Conservation (phyloP, 2,888 invertebrate genomes). For the Tenodera sinensis region DNA sequence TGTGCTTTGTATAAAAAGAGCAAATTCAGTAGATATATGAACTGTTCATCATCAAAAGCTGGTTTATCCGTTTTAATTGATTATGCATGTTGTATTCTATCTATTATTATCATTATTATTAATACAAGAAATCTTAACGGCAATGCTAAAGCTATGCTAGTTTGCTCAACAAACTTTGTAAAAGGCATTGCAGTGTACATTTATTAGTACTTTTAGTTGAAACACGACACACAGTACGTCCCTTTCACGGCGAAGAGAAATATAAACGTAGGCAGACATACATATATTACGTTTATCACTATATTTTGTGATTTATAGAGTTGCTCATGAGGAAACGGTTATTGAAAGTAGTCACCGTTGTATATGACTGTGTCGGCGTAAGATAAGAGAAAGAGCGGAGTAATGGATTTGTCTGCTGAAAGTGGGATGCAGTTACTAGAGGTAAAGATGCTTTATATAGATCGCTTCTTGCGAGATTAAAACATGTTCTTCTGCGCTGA, state of each 20-base stretch:
- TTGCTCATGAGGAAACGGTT: not conserved
- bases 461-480: conserved; percentile 1
- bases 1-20: too few species aligned
- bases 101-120: too few species aligned
- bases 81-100: too few species aligned
- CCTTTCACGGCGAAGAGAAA: not conserved
- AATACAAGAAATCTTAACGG: too few species aligned
- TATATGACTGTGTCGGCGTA: not conserved
- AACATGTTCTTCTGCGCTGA: not conserved
- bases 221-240: not conserved
- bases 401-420: not conserved
- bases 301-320: not conserved
- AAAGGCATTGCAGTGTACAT: not conserved
- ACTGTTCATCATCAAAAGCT: too few species aligned
- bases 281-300: not conserved
- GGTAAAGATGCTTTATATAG: not conserved
- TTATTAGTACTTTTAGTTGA: not conserved
- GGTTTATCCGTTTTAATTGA: too few species aligned
- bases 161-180: not conserved
- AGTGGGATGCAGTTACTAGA: not conserved
- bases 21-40: too few species aligned
- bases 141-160: too few species aligned
- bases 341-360: not conserved
- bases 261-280: not conserved
- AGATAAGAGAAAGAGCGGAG: not conserved